Conservation (phyloP, 2,888 invertebrate species). For the Habroteleia sp. region DNA sequence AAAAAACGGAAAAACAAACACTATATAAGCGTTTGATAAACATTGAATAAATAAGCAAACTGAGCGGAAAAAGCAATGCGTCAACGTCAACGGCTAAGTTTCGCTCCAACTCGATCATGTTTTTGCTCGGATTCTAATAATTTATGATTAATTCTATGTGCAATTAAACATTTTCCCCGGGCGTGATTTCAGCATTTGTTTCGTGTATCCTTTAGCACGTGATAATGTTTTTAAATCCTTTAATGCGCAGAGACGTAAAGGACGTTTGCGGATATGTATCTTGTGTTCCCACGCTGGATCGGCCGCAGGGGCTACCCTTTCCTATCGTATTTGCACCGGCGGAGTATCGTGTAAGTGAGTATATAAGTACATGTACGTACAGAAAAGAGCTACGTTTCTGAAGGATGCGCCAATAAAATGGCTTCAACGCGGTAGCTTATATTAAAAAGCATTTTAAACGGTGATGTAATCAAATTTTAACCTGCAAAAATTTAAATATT, state of each 20-base stretch:
- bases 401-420: slow-evolving; percentile 73
- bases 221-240: slow-evolving; percentile 56
- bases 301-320: slow-evolving; percentile 76
- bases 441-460: slow-evolving; percentile 48
- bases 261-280: slow-evolving; percentile 67
- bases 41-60: slow-evolving; percentile 10
- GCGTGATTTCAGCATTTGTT: slow-evolving; percentile 40
- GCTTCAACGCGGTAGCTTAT: slow-evolving; percentile 58
- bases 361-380: slow-evolving; percentile 70
- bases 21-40: not conserved
- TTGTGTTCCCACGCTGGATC: slow-evolving; percentile 78
- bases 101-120: slow-evolving; percentile 3
- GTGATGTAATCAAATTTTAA: slow-evolving; percentile 49
- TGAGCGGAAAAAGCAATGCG: slow-evolving; percentile 25
- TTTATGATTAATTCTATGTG: slow-evolving; percentile 51
- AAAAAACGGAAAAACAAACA: not conserved
- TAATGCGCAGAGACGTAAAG: slow-evolving; percentile 67
- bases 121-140: slow-evolving; percentile 28
- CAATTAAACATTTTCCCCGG: slow-evolving; percentile 52
- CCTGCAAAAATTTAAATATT: slow-evolving; percentile 49
- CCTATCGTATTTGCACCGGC: slow-evolving; percentile 74
- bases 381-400: slow-evolving; percentile 67
- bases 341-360: slow-evolving; percentile 72
- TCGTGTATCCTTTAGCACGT: slow-evolving; percentile 50
- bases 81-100: slow-evolving; percentile 35